These are phyloP conservation scores for Rotaria sp. DNA, from an alignment of 2,888 invertebrate species.

Conservation along the genomic window DNA sequence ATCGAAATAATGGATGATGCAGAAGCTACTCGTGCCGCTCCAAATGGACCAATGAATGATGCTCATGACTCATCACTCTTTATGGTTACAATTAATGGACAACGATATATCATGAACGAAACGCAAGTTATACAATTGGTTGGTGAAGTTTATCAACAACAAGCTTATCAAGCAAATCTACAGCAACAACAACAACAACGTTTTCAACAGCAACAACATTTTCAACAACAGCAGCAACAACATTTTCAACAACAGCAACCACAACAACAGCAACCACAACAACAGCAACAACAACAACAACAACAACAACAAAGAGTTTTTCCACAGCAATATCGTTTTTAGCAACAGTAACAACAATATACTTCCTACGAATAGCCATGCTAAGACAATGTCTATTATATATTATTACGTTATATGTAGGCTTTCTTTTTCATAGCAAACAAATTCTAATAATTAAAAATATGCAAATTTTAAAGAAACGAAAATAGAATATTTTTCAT, in stretches of 20 bases:
- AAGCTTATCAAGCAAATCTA: background rate
- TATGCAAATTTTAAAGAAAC: background rate
- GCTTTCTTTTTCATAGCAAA: slow-evolving; percentile 2
- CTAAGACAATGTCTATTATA: background rate
- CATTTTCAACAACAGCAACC: background rate
- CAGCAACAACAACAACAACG: background rate
- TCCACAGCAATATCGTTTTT: background rate
- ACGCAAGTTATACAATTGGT: background rate
- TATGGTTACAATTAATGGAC: background rate
- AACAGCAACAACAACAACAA: background rate
- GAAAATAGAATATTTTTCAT: background rate
- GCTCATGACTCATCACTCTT: background rate
- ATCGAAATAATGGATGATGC: background rate
- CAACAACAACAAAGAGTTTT: background rate
- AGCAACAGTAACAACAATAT: background rate
- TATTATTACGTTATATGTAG: background rate
- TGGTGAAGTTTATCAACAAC: background rate
- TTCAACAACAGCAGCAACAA: background rate
- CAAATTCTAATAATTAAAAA: too few relatives aligned
- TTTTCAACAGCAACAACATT: background rate
- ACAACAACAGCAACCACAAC: background rate
- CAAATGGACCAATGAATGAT: background rate
- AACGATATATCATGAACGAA: background rate
- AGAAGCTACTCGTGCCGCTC: background rate
- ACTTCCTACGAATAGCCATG: background rate